These are phyloP conservation scores for Phenganax subtilis DNA, from an alignment of 92 coral and sea anemone species.

Conservation along the genomic window DNA sequence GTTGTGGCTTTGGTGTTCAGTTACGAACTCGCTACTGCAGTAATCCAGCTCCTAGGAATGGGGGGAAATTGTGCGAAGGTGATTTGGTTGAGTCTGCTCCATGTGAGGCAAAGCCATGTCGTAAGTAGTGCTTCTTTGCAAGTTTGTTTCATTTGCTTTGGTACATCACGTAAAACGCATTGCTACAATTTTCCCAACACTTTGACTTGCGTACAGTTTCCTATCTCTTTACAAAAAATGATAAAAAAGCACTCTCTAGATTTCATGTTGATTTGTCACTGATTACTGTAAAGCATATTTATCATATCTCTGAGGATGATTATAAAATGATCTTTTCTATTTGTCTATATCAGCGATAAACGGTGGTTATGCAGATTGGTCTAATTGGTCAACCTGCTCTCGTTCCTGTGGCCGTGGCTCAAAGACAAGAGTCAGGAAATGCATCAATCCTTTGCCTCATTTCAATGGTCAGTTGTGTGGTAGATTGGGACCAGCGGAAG, in stretches of 20 bases:
- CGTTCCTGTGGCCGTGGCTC: conserved; percentile 83
- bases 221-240: too few species aligned
- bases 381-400: conserved; percentile 82
- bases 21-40: conserved; percentile 66
- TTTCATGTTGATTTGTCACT: too few species aligned
- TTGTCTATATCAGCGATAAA: conserved; percentile 59
- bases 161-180: too few species aligned
- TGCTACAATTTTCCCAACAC: too few species aligned
- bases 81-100: conserved; percentile 72
- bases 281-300: too few species aligned
- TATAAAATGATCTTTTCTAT: neutral
- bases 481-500: conserved; percentile 72
- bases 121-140: conserved; percentile 53
- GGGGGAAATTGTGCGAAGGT: conserved; percentile 80
- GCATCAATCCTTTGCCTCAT: conserved; percentile 69
- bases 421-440: conserved; percentile 65
- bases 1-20: conserved; percentile 92
- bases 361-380: conserved; percentile 85
- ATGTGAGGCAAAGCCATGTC: conserved; percentile 87
- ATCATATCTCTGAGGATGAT: too few species aligned
- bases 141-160: too few species aligned
- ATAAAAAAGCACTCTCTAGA: too few species aligned
- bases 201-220: neutral
- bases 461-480: conserved; percentile 74
- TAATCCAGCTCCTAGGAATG: conserved; percentile 61